Base-by-base conservation (phyloP, 2,888 invertebrate species). In the Cantharis flavilabris region DNA sequence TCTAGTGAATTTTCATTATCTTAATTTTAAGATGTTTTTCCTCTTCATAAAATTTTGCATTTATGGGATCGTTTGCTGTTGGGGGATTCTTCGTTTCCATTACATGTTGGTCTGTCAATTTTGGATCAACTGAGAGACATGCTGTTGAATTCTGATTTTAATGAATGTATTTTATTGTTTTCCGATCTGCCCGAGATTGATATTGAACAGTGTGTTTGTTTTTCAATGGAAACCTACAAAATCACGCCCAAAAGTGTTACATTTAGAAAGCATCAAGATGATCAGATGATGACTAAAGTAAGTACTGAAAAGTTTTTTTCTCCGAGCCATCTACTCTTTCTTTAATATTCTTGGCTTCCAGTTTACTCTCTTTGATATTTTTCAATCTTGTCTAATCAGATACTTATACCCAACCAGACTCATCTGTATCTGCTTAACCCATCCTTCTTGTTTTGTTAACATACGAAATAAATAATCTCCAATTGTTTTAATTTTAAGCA, bases 151-250 rank as follows among this genome's bases (percentile, higher is more conserved):
- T 97, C 97, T 0, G 98, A 98, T 10, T 99, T 99, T 89, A 99
- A 99, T 87, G 99, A 99, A 87, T 99, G 99, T 86, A 99, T 99
- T 83, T 90, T 99, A 62, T 90, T 99, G 20, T 99, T 99, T 89
- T 98, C 98, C n/a, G 99, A 99, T 90, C 91, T 99, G 85, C 99
- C 99, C 70, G 98, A 98, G 88, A 96, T 98, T 77, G 97, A 98
- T 83, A 98, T 98, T 84, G 97, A 98, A 85, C 92, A 93, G 82
- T 97, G 97, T 89, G 97, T 98, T 0, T 92, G 92, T 85, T 95
- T 96, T 87, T 97, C 98, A 0, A 94, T 95, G 82, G 92, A 93
- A 80, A 95, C 97, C 90, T 98, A 95, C 86, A 91, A 94, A 80
- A 92, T 90, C 79, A 97, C 98, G 0, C 98, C 98, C 0, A 92